Base-by-base conservation (phyloP, 2,888 invertebrate genomes). In the Diaperis boleti region DNA sequence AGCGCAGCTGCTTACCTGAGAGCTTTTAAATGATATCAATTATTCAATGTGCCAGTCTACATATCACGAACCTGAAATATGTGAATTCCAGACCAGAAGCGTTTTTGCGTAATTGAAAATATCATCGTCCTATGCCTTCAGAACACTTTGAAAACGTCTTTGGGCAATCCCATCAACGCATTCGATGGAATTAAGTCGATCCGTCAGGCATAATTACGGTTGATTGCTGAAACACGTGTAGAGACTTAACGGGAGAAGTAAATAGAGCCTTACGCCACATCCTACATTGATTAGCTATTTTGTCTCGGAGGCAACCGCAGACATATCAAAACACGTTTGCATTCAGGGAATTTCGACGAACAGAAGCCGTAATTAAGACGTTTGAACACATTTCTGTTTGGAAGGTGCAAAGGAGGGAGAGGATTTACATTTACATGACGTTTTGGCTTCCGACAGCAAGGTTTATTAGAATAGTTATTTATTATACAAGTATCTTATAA, bases 21-120 rank as follows among this genome's bases (percentile, higher is more conserved):
- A 69, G 72, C 72, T 72, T 69, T 70, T 71, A 69, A 71, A 70
- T 67, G 67, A 52, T 67, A 67, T 72, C 71, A 72, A 72, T 72
- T 72, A 72, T 72, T 72, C 70, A 72, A 61, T 41, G 59, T 50
- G 62, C 61, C 64, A 64, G 62, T 67, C 64, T 67, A 64, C 69
- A 66, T 65, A 69, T 64, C 62, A 65, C 50, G 54, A 65, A 65
- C 68, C 56, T 65, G 62, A 69, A 69, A 69, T 67, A 69, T 67
- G 65, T 55, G 65, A 56, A 56, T 61, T 62, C 59, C 52, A 41
- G 6, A 44, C 54, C 22, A 11, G 62, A 41, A 29, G 57, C 64
- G 56, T 68, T 68, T 66, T 68, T 65, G 31, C 45, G 59, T 66
- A 66, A 66, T 68, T 64, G 64, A 66, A 66, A 64, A 68, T 64